phyloP scores from a whole-genome alignment of 1,140 invertebrate genomes.

The Dryas iulia region DNA sequence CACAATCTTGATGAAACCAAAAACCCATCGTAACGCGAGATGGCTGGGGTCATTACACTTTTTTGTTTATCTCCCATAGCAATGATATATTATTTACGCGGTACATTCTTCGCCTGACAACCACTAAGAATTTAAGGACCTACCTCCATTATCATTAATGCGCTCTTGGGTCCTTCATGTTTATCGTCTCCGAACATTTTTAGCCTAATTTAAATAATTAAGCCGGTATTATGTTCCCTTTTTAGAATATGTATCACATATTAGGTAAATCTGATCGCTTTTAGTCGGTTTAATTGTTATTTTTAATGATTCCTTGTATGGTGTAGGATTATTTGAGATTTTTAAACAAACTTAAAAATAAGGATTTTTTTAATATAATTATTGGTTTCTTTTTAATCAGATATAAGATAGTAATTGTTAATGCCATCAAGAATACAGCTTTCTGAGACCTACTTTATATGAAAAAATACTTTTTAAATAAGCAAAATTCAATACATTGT shows the following conservation, averaged over 20 bases:
- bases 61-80: constrained; percentile 54
- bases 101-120: constrained; percentile 63
- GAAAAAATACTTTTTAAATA: too few species aligned
- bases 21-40: constrained; percentile 40
- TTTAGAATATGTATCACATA: constrained; percentile 24
- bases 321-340: not conserved
- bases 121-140: constrained; percentile 47
- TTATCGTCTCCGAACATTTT: constrained; percentile 30
- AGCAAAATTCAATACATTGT: too few species aligned
- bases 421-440: not conserved
- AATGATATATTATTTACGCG: constrained; percentile 69
- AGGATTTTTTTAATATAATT: too few species aligned
- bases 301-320: not conserved
- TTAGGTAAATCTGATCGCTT: constrained; percentile 5
- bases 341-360: too few species aligned
- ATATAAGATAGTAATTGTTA: not conserved
- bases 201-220: constrained; percentile 39
- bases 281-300: not conserved
- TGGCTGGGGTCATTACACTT: constrained; percentile 51
- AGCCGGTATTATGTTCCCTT: constrained; percentile 23
- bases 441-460: too few species aligned
- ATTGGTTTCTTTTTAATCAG: not conserved
- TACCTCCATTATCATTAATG: constrained; percentile 59
- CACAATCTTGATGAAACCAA: constrained; percentile 36
- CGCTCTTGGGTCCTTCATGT: constrained; percentile 21